Conservation (phyloP, 2,113 vertebrate species). For the Eulacestoma nigropectus region DNA sequence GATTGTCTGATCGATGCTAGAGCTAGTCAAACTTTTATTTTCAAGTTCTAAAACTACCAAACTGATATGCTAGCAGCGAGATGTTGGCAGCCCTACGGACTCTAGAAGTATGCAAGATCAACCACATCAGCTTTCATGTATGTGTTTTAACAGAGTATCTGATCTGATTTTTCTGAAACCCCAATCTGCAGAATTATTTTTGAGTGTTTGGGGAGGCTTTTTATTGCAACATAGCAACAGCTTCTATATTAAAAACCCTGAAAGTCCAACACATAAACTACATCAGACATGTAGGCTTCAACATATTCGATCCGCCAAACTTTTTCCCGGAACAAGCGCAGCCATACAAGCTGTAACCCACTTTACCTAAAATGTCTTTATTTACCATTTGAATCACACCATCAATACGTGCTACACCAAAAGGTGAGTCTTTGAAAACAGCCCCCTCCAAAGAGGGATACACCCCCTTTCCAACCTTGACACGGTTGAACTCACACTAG, state of each 20-base stretch:
- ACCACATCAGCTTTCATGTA: background rate
- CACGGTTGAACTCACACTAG: background rate
- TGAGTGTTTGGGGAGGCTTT: background rate
- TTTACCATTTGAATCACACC: background rate
- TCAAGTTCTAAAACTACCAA: background rate
- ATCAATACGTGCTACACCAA: background rate
- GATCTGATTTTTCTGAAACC: background rate
- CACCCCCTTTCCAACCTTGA: background rate
- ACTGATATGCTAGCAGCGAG: background rate
- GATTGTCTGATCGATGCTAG: background rate
- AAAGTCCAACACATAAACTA: background rate
- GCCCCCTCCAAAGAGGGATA: background rate
- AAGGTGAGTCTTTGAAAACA: background rate
- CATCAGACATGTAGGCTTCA: background rate
- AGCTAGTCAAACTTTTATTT: background rate
- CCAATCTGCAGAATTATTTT: background rate
- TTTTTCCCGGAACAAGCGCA: fast-evolving
- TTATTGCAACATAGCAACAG: background rate
- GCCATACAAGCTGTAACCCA: background rate
- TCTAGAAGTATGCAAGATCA: background rate
- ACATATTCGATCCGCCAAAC: background rate
- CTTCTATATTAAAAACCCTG: background rate
- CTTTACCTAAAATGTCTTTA: background rate
- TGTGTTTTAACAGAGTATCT: background rate
- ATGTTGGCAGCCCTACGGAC: background rate